Percentiles rank a stretch among this genome's conserved stretches.
Conservation (phyloP, 2,888 invertebrate genomes). For the Drosophila parthenogenetica region DNA sequence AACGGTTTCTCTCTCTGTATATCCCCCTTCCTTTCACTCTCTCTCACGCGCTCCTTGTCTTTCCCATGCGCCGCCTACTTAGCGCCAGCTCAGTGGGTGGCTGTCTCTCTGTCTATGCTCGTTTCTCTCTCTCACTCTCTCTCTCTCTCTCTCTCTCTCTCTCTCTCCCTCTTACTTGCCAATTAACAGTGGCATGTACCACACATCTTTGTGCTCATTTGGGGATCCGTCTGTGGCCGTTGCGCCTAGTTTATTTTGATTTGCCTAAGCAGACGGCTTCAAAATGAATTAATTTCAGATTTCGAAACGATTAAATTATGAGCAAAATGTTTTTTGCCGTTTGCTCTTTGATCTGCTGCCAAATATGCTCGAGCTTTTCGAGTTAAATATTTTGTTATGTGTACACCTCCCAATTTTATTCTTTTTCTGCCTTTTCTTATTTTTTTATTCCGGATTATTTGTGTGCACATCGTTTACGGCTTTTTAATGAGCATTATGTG, state of each 20-base stretch:
- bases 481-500: conserved; percentile 78
- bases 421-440: conserved; percentile 34
- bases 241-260: conserved; percentile 70
- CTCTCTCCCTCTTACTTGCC: conserved; percentile 41
- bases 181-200: conserved; percentile 64
- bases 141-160: conserved; percentile 5
- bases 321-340: conserved; percentile 54
- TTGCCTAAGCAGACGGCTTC: conserved; percentile 72
- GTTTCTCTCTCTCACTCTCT: conserved; percentile 18
- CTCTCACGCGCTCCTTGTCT: not conserved
- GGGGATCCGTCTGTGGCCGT: conserved; percentile 26
- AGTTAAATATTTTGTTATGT: not conserved
- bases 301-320: conserved; percentile 81
- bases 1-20: not conserved
- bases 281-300: conserved; percentile 75
- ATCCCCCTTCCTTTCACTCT: not conserved
- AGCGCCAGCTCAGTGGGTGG: conserved; percentile 74
- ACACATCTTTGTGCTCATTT: not conserved
- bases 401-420: conserved; percentile 2
- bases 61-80: conserved; percentile 69
- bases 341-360: conserved; percentile 78
- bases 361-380: conserved; percentile 34
- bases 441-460: conserved; percentile 22
- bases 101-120: conserved; percentile 18
- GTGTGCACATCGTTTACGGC: conserved; percentile 66